Conservation (phyloP, 2,888 invertebrate species). For the Antheraea assamensis region DNA sequence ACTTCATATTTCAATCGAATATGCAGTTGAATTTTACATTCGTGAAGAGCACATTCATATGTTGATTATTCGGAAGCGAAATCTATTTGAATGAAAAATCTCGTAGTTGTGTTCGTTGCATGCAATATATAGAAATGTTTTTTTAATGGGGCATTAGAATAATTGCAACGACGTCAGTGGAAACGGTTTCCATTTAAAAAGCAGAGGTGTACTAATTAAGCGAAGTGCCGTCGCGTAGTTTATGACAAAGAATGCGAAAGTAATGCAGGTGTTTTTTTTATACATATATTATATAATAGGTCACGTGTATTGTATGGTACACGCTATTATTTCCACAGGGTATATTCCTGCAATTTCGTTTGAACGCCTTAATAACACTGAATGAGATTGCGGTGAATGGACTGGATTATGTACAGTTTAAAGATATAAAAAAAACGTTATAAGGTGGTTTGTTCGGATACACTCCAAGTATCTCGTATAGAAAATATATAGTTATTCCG, state of each 20-base stretch:
- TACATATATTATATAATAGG: neutral
- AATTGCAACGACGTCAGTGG: constrained; percentile 35
- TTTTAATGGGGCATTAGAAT: constrained; percentile 26
- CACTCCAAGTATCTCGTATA: too few relatives aligned
- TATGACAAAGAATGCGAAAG: constrained; percentile 16
- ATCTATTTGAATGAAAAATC: neutral
- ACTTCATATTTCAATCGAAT: neutral
- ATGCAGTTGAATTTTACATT: neutral
- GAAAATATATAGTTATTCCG: too few relatives aligned
- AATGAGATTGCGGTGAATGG: too few relatives aligned
- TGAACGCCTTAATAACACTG: too few relatives aligned
- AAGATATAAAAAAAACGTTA: too few relatives aligned
- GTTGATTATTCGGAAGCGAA: neutral
- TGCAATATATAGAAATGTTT: neutral
- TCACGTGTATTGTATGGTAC: too few relatives aligned
- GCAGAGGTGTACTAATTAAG: constrained; percentile 29
- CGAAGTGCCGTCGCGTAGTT: constrained; percentile 29
- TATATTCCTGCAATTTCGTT: too few relatives aligned
- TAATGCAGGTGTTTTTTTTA: neutral
- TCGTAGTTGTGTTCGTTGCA: neutral
- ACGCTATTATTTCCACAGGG: too few relatives aligned
- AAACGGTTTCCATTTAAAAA: constrained; percentile 29
- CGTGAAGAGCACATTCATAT: neutral
- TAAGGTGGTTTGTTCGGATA: too few relatives aligned
- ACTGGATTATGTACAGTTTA: too few relatives aligned